These are phyloP conservation scores for Phenganax marumi DNA, from an alignment of 92 coral and sea anemone species.

Conservation along the genomic window DNA sequence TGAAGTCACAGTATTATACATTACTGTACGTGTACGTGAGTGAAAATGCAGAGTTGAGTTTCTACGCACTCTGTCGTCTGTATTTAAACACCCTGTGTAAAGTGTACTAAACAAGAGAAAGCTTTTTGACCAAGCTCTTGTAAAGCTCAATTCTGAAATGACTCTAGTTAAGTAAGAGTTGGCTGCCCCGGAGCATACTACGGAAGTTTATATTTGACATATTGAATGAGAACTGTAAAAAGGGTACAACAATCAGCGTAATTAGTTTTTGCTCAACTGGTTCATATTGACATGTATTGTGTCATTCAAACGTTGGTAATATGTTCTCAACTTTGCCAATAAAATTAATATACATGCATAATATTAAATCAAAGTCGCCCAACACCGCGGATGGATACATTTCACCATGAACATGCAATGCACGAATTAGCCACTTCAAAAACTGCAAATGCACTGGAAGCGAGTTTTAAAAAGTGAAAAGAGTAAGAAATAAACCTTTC, in stretches of 20 bases:
- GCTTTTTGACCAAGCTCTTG: not conserved
- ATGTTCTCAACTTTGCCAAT: not conserved
- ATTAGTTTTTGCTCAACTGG: not conserved
- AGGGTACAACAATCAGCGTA: not conserved
- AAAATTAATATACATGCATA: not conserved
- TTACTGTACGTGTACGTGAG: too few species aligned
- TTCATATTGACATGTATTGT: not conserved
- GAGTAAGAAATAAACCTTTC: too few species aligned
- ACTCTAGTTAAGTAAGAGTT: not conserved
- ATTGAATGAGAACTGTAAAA: not conserved
- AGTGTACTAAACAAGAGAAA: not conserved
- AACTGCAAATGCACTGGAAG: too few species aligned
- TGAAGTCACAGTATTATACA: too few species aligned
- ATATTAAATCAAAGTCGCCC: not conserved
- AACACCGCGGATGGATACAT: not conserved
- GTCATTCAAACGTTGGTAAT: not conserved
- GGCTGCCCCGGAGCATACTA: not conserved
- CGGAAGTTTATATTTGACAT: slow-evolving; percentile 18
- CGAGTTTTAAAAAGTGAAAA: too few species aligned
- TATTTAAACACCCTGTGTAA: too few species aligned
- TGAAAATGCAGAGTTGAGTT: too few species aligned
- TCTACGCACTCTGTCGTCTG: too few species aligned
- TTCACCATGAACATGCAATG: too few species aligned
- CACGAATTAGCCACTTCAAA: too few species aligned
- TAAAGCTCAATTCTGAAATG: not conserved